Percentiles rank a stretch among this genome's conserved stretches.
Evolutionary conservation across 1,140 invertebrate genomes (phyloP).

Genomic region (Ceratosolen fusciceps): DNA sequence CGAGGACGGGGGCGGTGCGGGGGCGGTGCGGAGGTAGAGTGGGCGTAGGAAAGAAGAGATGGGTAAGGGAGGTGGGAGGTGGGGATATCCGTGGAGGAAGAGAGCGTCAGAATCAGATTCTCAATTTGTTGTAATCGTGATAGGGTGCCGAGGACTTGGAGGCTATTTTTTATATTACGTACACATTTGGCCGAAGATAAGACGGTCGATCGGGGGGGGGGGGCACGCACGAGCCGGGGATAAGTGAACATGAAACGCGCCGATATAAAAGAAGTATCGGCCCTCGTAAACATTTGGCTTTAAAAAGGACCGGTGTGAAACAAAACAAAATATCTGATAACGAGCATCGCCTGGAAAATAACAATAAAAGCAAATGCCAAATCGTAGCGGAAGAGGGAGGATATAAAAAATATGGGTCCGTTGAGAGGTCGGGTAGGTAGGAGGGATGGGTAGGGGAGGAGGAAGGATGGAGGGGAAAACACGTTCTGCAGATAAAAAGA

Average conservation of each 20-base stretch:
- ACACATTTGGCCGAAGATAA: background rate
- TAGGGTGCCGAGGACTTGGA: background rate
- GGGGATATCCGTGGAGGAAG: too few relatives aligned
- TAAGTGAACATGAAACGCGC: constrained; percentile 15
- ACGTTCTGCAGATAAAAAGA: constrained; percentile 30
- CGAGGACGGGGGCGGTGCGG: too few relatives aligned
- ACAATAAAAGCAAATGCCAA: constrained; percentile 39
- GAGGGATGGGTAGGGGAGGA: background rate
- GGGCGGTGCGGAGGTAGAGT: too few relatives aligned
- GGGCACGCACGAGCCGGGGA: background rate
- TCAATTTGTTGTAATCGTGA: background rate
- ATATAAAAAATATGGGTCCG: background rate
- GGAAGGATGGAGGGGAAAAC: constrained; percentile 4
- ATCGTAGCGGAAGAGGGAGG: background rate
- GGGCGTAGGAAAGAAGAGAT: too few relatives aligned
- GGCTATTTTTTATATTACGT: background rate
- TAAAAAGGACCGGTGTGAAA: constrained; percentile 5
- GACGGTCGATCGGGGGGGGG: too few relatives aligned
- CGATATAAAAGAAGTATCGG: constrained; percentile 6
- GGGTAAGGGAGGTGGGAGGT: too few relatives aligned
- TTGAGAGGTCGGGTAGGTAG: too few relatives aligned
- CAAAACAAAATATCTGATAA: constrained; percentile 31
- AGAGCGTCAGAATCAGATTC: constrained; percentile 4
- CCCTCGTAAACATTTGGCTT: constrained; percentile 42
- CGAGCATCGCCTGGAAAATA: constrained; percentile 14